phyloP scores from a whole-genome alignment of 2,113 vertebrate species.

The Aptenodytes patagonicus region DNA sequence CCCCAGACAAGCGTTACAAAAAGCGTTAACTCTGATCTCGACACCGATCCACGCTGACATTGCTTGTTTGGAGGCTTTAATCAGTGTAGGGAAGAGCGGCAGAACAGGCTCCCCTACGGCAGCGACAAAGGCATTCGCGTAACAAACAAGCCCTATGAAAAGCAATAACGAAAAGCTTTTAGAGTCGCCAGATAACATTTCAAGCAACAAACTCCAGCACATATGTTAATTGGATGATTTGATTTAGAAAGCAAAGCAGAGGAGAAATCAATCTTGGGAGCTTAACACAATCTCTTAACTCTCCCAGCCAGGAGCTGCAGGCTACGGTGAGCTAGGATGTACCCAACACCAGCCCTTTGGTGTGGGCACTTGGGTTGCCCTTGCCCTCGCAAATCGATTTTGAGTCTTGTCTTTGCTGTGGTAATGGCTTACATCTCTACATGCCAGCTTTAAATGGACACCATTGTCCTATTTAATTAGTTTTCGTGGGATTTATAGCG shows the following conservation, averaged over 20 bases:
- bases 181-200: neutral
- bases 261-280: neutral
- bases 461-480: constrained; percentile 51
- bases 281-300: neutral
- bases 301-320: neutral
- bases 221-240: neutral
- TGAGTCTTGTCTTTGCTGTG: neutral
- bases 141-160: neutral
- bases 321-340: neutral
- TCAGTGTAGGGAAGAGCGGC: neutral
- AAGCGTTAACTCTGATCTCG: neutral
- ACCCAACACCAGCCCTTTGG: neutral
- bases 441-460: constrained; percentile 59
- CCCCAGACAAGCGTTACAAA: neutral
- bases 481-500: constrained; percentile 14
- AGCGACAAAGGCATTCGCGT: rapidly evolving
- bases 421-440: neutral
- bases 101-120: neutral
- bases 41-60: neutral
- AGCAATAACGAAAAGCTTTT: neutral
- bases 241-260: neutral
- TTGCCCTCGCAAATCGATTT: neutral
- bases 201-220: neutral
- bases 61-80: neutral
- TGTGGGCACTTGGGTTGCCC: neutral